A percentile compares a stretch with the other conserved stretches of the same genome.
Conservation (phyloP, 2,888 invertebrate species). For the Perizoma affinitatum region DNA sequence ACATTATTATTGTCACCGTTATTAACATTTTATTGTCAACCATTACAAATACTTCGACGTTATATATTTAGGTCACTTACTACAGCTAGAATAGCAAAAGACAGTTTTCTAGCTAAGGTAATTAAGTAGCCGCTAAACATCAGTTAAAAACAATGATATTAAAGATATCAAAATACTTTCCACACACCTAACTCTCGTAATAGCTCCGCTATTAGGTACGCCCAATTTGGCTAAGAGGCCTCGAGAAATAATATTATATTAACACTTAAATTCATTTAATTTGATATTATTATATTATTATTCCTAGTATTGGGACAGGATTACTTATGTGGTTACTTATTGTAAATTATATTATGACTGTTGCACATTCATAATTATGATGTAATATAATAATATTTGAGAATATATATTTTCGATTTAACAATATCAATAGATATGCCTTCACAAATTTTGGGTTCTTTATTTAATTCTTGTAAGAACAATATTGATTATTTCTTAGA, state of each 20-base stretch:
- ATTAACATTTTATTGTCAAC: constrained; percentile 32
- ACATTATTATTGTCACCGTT: constrained; percentile 23
- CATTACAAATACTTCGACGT: constrained; percentile 19
- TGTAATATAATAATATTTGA: too few relatives aligned
- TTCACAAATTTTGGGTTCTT: too few relatives aligned
- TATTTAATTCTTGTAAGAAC: too few relatives aligned
- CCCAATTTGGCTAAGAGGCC: constrained; percentile 24
- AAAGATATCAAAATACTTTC: neutral
- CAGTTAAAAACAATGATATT: constrained; percentile 11
- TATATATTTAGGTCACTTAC: too few relatives aligned
- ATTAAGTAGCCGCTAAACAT: constrained; percentile 10
- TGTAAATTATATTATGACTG: too few relatives aligned
- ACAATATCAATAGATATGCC: too few relatives aligned
- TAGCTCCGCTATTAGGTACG: too few relatives aligned
- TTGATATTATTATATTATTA: constrained; percentile 4
- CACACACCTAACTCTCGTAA: neutral
- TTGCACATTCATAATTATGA: too few relatives aligned
- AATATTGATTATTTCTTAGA: too few relatives aligned
- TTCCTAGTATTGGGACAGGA: too few relatives aligned
- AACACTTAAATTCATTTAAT: constrained; percentile 14
- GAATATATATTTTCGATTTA: too few relatives aligned
- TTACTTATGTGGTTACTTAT: too few relatives aligned
- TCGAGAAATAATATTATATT: constrained; percentile 3
- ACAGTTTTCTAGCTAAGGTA: constrained; percentile 19
- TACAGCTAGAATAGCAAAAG: constrained; percentile 24